These are phyloP conservation scores for Trachelus iudaicus DNA, from an alignment of 2,888 invertebrate species.

Conservation along the genomic window DNA sequence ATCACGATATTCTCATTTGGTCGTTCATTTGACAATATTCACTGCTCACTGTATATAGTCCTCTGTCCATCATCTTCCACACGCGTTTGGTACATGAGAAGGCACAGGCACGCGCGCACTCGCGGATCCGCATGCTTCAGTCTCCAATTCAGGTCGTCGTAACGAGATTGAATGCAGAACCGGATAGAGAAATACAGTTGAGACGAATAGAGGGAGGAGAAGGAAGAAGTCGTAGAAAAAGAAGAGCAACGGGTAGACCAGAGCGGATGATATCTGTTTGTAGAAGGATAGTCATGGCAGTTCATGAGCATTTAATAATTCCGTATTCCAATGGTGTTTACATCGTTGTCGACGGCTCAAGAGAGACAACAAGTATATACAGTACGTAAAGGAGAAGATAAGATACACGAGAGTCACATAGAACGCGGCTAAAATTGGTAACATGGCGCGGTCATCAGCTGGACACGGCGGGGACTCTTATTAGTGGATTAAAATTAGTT, in stretches of 20 bases:
- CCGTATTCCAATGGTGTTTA: neutral
- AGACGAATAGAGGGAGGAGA: neutral
- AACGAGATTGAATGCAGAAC: neutral
- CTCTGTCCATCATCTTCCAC: neutral
- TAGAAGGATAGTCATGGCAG: neutral
- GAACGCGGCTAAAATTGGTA: neutral
- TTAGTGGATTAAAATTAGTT: constrained; percentile 21
- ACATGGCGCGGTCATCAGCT: neutral
- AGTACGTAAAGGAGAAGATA: neutral
- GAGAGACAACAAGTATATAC: neutral
- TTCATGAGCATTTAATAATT: neutral
- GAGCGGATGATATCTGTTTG: neutral
- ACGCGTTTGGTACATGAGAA: neutral
- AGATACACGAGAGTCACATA: neutral
- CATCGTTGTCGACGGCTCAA: neutral
- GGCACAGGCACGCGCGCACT: neutral
- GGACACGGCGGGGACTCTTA: neutral
- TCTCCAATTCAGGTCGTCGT: neutral
- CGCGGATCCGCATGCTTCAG: neutral
- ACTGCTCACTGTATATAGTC: neutral
- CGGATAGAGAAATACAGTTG: neutral
- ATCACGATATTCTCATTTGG: neutral
- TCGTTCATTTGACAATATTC: neutral
- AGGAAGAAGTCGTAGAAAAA: neutral
- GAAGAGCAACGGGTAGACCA: neutral